A percentile compares a stretch with the other conserved stretches of the same genome.
These are phyloP conservation scores for Sinhomidia bicolor DNA, from an alignment of 2,888 invertebrate genomes.

Conservation along the genomic window DNA sequence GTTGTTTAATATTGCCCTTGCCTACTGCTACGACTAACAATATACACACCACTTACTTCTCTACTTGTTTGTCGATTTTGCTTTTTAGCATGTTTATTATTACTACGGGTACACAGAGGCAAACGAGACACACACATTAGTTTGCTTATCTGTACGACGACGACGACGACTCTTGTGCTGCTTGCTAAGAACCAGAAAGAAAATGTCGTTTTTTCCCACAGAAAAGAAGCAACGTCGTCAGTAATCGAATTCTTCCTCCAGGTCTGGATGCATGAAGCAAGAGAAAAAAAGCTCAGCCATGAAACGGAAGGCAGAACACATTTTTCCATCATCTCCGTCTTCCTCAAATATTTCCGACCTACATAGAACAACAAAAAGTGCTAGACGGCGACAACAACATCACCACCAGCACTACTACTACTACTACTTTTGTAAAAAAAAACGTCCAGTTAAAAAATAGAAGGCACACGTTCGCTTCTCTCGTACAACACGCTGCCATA, in stretches of 20 bases:
- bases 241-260: slow-evolving; percentile 57
- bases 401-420: no score
- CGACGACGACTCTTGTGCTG: neutral
- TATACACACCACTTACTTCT: no score
- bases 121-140: slow-evolving; percentile 26
- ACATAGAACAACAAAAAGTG: slow-evolving; percentile 38
- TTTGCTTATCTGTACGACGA: slow-evolving; percentile 36
- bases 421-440: neutral
- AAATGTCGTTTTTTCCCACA: neutral
- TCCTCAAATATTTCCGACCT: slow-evolving; percentile 69
- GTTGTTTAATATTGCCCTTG: slow-evolving; percentile 2
- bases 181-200: neutral
- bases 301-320: slow-evolving; percentile 52
- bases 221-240: neutral
- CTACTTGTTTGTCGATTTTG: slow-evolving; percentile 29
- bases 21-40: no score
- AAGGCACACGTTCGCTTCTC: neutral
- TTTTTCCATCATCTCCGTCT: slow-evolving; percentile 64
- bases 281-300: neutral
- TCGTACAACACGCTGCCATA: neutral
- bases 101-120: neutral
- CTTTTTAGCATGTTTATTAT: slow-evolving; percentile 11
- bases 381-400: neutral
- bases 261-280: slow-evolving; percentile 37
- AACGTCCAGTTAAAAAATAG: neutral